phyloP scores from a whole-genome alignment of 2,888 invertebrate genomes.

The Megastigmus dorsalis region DNA sequence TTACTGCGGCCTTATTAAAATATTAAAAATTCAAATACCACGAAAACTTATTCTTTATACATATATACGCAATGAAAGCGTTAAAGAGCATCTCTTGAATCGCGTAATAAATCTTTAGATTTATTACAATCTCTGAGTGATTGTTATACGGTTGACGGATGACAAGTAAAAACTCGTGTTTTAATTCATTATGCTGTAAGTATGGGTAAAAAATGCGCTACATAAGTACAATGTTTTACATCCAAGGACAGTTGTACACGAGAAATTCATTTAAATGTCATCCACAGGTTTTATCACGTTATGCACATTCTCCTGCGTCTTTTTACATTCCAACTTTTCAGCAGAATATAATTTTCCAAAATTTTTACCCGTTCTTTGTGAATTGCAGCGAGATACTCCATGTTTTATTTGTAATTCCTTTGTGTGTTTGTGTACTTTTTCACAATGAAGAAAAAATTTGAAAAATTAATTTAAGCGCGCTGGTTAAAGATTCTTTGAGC shows the following conservation, averaged over 20 bases:
- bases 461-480: conserved; percentile 5
- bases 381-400: neutral
- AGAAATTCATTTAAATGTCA: conserved; percentile 28
- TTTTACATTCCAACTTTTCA: too few species aligned
- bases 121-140: too few species aligned
- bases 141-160: too few species aligned
- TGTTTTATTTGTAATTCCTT: too few species aligned
- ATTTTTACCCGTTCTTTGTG: neutral
- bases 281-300: conserved; percentile 17
- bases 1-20: too few species aligned
- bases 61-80: too few species aligned
- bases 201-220: neutral
- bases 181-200: conserved; percentile 5
- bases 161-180: neutral
- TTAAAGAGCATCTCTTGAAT: too few species aligned
- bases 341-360: neutral
- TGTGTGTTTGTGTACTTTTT: too few species aligned
- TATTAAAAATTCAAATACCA: too few species aligned
- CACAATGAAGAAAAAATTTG: neutral
- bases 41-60: too few species aligned
- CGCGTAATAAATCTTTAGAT: too few species aligned
- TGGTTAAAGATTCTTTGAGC: neutral
- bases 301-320: too few species aligned
- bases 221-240: neutral
- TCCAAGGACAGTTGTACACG: neutral